Percentiles rank a stretch among this genome's conserved stretches.
These are phyloP conservation scores for Formicarius rufipectus DNA, from an alignment of 2,113 vertebrate species.

Conservation along the genomic window DNA sequence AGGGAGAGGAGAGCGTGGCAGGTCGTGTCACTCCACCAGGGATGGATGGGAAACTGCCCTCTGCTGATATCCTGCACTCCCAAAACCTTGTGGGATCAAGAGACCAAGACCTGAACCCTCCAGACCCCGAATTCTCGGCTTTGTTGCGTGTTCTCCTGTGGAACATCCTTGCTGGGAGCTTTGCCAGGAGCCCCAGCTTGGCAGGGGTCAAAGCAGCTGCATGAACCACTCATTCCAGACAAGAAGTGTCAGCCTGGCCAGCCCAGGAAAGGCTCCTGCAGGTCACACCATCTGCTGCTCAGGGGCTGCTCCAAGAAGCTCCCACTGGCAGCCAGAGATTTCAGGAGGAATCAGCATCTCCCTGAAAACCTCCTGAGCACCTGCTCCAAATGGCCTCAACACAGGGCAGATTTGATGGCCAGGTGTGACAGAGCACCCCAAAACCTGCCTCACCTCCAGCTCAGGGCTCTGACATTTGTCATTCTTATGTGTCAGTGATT, in stretches of 20 bases:
- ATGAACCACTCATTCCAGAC: accelerated
- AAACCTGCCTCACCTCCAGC: background rate
- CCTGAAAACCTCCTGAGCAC: background rate
- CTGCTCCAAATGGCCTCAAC: background rate
- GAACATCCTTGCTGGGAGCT: background rate
- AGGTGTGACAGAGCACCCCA: background rate
- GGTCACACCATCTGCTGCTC: background rate
- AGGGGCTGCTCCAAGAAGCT: background rate
- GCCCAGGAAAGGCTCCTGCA: background rate
- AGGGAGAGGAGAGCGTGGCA: background rate
- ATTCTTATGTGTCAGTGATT: background rate
- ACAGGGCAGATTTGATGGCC: background rate
- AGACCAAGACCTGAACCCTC: background rate
- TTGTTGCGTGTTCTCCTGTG: background rate
- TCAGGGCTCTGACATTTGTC: background rate
- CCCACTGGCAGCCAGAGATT: background rate
- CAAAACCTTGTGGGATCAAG: background rate
- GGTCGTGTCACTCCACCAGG: background rate
- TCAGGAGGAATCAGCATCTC: background rate
- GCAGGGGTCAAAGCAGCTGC: background rate
- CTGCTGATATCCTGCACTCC: background rate
- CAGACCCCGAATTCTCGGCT: background rate
- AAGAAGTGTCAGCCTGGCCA: background rate
- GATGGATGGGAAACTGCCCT: background rate
- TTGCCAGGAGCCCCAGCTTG: background rate